Evolutionary conservation across 2,888 invertebrate species (phyloP), one percentile per base, ranked within the genome.

Genomic region (Machimus rusticus): DNA sequence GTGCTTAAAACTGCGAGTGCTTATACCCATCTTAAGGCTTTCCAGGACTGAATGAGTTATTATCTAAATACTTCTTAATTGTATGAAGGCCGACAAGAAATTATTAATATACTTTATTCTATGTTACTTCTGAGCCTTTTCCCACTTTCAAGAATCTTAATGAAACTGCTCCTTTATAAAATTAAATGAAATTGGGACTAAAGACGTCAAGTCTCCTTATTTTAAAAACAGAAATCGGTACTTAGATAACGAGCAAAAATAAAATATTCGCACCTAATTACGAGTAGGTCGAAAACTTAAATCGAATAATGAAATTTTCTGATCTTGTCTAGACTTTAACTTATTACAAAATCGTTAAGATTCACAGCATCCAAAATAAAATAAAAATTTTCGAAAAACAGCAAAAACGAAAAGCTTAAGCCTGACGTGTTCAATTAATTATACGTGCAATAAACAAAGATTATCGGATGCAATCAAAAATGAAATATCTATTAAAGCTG

Each of bases 401-500:
- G 5, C 51, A 5, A 19, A 51, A 16, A 8, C n/a, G 16, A 51
- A 51, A 6, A 51, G 19, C 66, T 66, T 28, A 23, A 28, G 8
- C 66, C 66, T 28, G 28, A 66, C 12, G 19, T 66, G 66, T 66
- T 66, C 28, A 66, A 66, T 28, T 66, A 66, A 66, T 66, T 28
- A 66, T 4, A 66, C 66, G 39, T 23, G 43, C 43, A 78, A 78
- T 78, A 39, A 78, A 39, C 14, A 12, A n/a, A 43, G 78, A 78
- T 78, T 39, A 78, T 78, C 19, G 39, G 78, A 78, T 78, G 39
- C 19, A 43, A 78, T 78, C 78, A 78, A 78, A 78, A 43, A 39
- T 46, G 19, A 39, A 43, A 78, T 78, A 43, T 78, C 78, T 76
- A 19, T 43, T 78, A 78, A 78, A 78, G 37, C 39, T 37, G 23